Percentiles rank a stretch among this genome's conserved stretches.
Evolutionary conservation across 2,797 vertebrate species (phyloP).

Genomic region (Fundulus diaphanus): DNA sequence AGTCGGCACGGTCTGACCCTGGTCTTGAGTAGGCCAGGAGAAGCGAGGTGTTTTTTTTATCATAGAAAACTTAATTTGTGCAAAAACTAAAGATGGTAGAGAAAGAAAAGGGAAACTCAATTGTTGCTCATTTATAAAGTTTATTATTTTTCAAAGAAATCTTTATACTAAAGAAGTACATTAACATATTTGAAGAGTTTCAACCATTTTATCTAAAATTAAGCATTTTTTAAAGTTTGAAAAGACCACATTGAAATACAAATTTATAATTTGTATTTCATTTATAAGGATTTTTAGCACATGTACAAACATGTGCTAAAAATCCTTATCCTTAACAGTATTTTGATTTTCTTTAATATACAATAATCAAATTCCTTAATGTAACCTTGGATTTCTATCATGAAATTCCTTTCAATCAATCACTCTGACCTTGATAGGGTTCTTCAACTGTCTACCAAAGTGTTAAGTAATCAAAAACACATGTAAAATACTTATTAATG

Average conservation of each 20-base stretch:
- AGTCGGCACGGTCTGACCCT: too few species aligned
- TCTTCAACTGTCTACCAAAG: not conserved
- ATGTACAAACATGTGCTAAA: too few species aligned
- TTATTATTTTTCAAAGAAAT: not conserved
- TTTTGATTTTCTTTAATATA: not conserved
- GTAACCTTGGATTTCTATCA: not conserved
- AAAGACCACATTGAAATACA: not conserved
- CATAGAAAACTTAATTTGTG: too few species aligned
- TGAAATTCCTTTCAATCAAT: not conserved
- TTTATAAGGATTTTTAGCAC: not conserved
- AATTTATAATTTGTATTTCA: too few species aligned
- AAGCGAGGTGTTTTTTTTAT: too few species aligned
- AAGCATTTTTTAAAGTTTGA: not conserved
- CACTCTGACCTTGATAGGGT: not conserved
- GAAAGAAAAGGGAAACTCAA: not conserved
- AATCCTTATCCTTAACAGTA: too few species aligned
- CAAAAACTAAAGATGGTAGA: not conserved
- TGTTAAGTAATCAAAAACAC: too few species aligned
- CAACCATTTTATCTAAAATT: not conserved
- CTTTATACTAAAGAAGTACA: not conserved
- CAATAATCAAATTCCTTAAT: too few species aligned
- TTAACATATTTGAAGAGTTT: not conserved
- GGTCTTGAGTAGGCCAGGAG: too few species aligned
- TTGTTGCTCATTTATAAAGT: not conserved
- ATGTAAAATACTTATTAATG: not conserved